A percentile compares a stretch with the other conserved stretches of the same genome.
Evolutionary conservation across 2,888 invertebrate species (phyloP).

Genomic region (Quadriops clusia): DNA sequence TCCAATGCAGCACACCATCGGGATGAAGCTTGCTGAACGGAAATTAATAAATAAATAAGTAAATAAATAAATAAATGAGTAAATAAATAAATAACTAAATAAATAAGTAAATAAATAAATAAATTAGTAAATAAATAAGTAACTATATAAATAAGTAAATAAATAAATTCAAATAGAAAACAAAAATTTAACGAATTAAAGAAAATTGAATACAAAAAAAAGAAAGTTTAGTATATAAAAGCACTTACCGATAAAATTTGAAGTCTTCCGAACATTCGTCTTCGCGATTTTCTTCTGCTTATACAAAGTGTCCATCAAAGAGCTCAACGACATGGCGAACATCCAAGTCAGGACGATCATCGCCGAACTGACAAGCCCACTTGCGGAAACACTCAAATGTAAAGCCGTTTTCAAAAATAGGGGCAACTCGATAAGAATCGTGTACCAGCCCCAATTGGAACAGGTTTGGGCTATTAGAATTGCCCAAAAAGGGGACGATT

Average conservation of each 20-base stretch:
- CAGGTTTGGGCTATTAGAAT: slow-evolving; percentile 67
- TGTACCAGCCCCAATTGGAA: slow-evolving; percentile 79
- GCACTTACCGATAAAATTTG: slow-evolving; percentile 58
- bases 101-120: too few relatives aligned
- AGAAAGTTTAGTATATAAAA: too few relatives aligned
- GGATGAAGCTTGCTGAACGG: too few relatives aligned
- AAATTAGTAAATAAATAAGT: too few relatives aligned
- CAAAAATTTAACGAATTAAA: too few relatives aligned
- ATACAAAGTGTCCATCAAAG: slow-evolving; percentile 52
- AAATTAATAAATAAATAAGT: neutral
- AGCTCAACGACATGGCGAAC: slow-evolving; percentile 59
- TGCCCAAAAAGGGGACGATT: slow-evolving; percentile 61
- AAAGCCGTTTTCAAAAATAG: slow-evolving; percentile 71
- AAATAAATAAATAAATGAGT: too few relatives aligned
- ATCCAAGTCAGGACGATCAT: slow-evolving; percentile 73
- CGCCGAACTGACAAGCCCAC: slow-evolving; percentile 60
- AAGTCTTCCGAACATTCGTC: slow-evolving; percentile 61
- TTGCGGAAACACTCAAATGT: slow-evolving; percentile 63
- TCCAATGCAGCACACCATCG: too few relatives aligned
- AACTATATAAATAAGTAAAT: too few relatives aligned
- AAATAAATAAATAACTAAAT: too few relatives aligned
- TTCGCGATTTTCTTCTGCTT: slow-evolving; percentile 50
- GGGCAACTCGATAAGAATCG: slow-evolving; percentile 70
- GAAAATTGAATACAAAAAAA: too few relatives aligned
- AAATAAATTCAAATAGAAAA: too few relatives aligned